Percentiles rank a stretch among this genome's conserved stretches.
phyloP scores from a whole-genome alignment of 2,888 invertebrate genomes.

The Gasteruption jaculator region DNA sequence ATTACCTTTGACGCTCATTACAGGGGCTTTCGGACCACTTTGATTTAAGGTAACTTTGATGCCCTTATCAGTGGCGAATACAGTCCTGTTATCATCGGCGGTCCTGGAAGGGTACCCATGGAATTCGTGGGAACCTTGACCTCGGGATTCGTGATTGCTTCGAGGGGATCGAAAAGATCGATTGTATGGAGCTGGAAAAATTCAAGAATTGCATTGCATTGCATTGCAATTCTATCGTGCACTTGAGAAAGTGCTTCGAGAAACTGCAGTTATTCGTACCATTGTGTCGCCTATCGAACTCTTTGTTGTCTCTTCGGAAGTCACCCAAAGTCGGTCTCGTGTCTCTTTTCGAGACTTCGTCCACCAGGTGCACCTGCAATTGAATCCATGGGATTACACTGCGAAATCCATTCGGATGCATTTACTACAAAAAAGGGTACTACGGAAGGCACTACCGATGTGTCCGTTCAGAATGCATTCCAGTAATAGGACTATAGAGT shows the following conservation, averaged over 20 bases:
- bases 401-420: too few species aligned
- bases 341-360: slow-evolving; percentile 25
- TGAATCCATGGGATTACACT: too few species aligned
- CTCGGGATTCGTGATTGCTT: slow-evolving; percentile 33
- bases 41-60: slow-evolving; percentile 40
- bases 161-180: too few species aligned
- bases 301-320: slow-evolving; percentile 31
- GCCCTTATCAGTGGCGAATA: slow-evolving; percentile 36
- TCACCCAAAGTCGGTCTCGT: slow-evolving; percentile 21
- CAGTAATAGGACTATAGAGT: too few species aligned
- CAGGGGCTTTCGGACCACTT: slow-evolving; percentile 32
- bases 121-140: slow-evolving; percentile 30
- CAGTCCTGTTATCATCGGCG: slow-evolving; percentile 32
- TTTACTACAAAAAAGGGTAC: too few species aligned
- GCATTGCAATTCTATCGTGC: too few species aligned
- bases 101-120: slow-evolving; percentile 26
- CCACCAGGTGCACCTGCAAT: slow-evolving; percentile 26
- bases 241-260: too few species aligned
- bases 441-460: too few species aligned
- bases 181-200: too few species aligned
- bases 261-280: slow-evolving; percentile 27
- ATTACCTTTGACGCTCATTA: slow-evolving; percentile 46
- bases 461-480: too few species aligned
- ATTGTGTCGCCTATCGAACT: slow-evolving; percentile 35
- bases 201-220: too few species aligned